Evolutionary conservation across 2,797 vertebrate species (phyloP).

Genomic region (Phoebastria nigripes): DNA sequence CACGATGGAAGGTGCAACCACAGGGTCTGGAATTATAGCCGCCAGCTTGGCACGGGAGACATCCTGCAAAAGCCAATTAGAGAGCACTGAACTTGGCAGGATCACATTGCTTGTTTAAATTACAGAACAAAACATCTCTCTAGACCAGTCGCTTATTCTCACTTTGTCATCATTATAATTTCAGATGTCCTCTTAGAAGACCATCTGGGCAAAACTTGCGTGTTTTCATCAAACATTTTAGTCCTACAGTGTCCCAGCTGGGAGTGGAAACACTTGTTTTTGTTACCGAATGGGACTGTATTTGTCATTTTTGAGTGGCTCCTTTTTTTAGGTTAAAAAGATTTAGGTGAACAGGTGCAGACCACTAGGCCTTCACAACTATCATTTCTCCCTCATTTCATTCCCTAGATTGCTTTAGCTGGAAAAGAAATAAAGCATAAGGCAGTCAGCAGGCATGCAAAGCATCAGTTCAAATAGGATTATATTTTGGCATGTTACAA

Average conservation of each 20-base stretch:
- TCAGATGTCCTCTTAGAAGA: not conserved
- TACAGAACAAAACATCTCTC: not conserved
- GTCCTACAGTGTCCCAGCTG: not conserved
- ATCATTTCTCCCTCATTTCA: conserved; percentile 24
- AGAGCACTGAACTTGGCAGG: conserved; percentile 54
- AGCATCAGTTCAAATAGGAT: not conserved
- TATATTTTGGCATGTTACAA: not conserved
- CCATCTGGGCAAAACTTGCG: conserved; percentile 18
- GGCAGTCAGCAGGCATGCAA: conserved; percentile 15
- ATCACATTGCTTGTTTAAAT: not conserved
- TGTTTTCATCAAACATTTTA: not conserved
- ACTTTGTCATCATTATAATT: not conserved
- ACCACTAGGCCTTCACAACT: conserved; percentile 19
- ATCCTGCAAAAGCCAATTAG: conserved; percentile 79
- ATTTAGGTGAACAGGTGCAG: conserved; percentile 32
- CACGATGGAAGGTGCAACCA: conserved; percentile 87
- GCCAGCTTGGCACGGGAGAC: conserved; percentile 96
- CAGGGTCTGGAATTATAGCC: conserved; percentile 89
- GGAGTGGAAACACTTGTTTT: not conserved
- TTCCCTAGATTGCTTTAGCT: not conserved
- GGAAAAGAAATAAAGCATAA: not conserved
- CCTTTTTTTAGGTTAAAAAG: not conserved
- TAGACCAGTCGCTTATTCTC: not conserved
- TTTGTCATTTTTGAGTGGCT: not conserved
- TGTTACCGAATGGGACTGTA: fast-evolving